A percentile compares a stretch with the other conserved stretches of the same genome.
Conservation (phyloP, 2,113 vertebrate genomes). For the Cryptoleucopteryx plumbea region DNA sequence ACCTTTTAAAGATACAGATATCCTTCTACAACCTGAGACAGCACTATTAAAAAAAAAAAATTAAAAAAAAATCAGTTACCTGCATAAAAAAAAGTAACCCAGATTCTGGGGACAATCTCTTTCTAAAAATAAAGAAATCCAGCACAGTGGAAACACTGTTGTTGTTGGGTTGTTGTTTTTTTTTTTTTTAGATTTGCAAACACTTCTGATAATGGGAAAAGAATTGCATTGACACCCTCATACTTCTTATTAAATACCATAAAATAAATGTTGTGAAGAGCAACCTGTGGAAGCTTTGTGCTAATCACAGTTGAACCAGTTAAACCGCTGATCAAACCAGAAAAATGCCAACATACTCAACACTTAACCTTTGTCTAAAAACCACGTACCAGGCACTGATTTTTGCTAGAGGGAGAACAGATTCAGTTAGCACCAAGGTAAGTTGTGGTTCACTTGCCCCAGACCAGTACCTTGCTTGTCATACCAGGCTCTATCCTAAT, state of each 20-base stretch:
- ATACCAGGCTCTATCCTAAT: neutral
- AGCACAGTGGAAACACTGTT: neutral
- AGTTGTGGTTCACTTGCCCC: neutral
- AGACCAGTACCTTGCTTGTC: neutral
- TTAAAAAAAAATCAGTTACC: neutral
- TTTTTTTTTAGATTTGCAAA: neutral
- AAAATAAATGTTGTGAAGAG: neutral
- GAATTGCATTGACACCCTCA: neutral
- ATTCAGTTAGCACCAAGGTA: neutral
- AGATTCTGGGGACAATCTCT: neutral
- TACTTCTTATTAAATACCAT: neutral
- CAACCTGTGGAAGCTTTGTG: neutral
- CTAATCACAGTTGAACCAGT: neutral
- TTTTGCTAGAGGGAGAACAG: neutral
- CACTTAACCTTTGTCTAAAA: neutral
- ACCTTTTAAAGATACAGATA: neutral
- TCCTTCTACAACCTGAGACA: neutral
- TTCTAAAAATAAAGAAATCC: neutral
- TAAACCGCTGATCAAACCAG: neutral
- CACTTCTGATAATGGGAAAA: neutral
- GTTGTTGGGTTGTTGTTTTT: neutral
- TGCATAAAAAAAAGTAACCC: neutral
- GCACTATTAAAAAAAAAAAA: neutral
- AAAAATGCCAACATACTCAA: neutral
- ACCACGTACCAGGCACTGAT: fast-evolving